Base-by-base conservation (phyloP, 1,140 invertebrate genomes). In the Metaphire vulgaris region DNA sequence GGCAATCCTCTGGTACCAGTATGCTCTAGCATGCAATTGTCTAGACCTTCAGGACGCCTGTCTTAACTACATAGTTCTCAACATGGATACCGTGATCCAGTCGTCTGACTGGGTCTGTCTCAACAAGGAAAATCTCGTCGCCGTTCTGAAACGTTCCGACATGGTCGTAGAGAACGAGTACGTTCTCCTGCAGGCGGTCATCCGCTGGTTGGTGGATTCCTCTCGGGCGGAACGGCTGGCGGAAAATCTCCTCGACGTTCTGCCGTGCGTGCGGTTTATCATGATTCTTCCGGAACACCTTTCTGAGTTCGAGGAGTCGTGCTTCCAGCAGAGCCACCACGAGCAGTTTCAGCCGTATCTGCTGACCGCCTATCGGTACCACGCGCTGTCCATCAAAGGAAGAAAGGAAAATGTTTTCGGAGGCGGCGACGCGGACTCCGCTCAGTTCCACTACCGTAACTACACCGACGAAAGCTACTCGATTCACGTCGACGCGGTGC, bases 1-100 rank as follows among this genome's bases (percentile, higher is more conserved):
- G n/a, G 82, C 83, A 29, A 70, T 85, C 0, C 82, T 81, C 0
- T 85, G 84, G 84, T 84, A 83, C 75, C 82, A 83, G 74, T 84
- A 84, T 78, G 79, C 83, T 14, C 83, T 82, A 41, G 79, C 83
- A 76, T 84, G 82, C 0, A 79, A 79, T 32, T 81, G 81, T 65
- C 74, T 75, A 31, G 68, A 81, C 12, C 77, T 85, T n/a, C 76
- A 81, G 29, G 80, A 84, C 32, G 79, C 80, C 30, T 83, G 83
- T 72, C 75, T 80, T n/a, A 80, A 80, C 16, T 84, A 83, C 74
- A 84, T 85, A 29, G 71, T 83, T 33, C 83, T 83, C 32, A 84
- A 85, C 76, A 83, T 85, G 77, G 81, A 81, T 66, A 81, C 81
- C 15, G 80, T 85, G 29, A 78, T 84, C 72, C 76, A 81, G 34